A percentile compares a stretch with the other conserved stretches of the same genome.
Conservation (phyloP, 2,888 invertebrate species). For the Habroteleia sp. region DNA sequence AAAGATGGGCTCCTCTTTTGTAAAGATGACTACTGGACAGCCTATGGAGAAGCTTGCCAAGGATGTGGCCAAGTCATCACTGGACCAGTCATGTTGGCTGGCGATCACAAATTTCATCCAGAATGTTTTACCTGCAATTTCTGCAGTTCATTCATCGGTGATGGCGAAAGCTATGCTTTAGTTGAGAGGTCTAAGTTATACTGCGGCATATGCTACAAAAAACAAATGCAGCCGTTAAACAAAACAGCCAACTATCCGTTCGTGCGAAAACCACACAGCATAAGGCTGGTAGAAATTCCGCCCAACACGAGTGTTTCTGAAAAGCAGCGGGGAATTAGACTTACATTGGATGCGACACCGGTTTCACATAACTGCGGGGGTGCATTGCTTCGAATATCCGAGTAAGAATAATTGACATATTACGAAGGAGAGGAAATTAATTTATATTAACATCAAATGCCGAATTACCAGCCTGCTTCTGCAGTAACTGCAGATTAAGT, state of each 20-base stretch:
- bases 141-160: slow-evolving; percentile 92
- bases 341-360: slow-evolving; percentile 83
- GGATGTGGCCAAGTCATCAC: slow-evolving; percentile 92
- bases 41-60: slow-evolving; percentile 94
- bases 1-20: slow-evolving; percentile 94
- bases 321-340: slow-evolving; percentile 85
- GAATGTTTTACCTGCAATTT: slow-evolving; percentile 95
- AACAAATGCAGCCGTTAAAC: slow-evolving; percentile 85
- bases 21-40: slow-evolving; percentile 92
- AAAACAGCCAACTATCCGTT: slow-evolving; percentile 83
- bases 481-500: slow-evolving; percentile 38
- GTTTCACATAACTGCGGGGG: slow-evolving; percentile 83
- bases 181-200: slow-evolving; percentile 94
- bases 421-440: neutral
- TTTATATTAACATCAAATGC: slow-evolving; percentile 12
- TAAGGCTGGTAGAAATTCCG: slow-evolving; percentile 91
- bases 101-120: slow-evolving; percentile 96
- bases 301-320: slow-evolving; percentile 82
- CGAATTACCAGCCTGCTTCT: slow-evolving; percentile 17
- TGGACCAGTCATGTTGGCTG: slow-evolving; percentile 97
- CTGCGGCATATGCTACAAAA: slow-evolving; percentile 90
- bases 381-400: slow-evolving; percentile 85
- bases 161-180: slow-evolving; percentile 95
- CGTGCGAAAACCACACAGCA: slow-evolving; percentile 87
- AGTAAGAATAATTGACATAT: slow-evolving; percentile 82